These are phyloP conservation scores for Nebria salina DNA, from an alignment of 2,888 invertebrate genomes.

Conservation along the genomic window DNA sequence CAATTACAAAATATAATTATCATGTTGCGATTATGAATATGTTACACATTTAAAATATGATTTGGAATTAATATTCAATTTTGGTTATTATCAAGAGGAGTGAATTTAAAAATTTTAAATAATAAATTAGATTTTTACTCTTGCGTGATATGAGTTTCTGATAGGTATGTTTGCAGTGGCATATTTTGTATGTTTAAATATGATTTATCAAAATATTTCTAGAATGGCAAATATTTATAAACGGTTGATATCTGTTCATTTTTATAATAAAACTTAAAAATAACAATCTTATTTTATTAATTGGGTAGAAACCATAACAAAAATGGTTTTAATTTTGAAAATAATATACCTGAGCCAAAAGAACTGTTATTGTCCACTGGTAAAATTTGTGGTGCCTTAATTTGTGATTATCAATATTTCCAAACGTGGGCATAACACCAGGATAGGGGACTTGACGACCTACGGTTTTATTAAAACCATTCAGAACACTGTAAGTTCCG, in stretches of 20 bases:
- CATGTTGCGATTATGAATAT: no score
- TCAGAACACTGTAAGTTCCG: constrained; percentile 85
- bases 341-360: constrained; percentile 65
- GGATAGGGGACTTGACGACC: constrained; percentile 85
- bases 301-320: background rate
- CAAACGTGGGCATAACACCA: constrained; percentile 66
- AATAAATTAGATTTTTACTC: no score
- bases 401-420: constrained; percentile 37
- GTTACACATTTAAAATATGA: no score
- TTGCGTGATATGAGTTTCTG: no score
- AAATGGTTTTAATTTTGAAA: constrained; percentile 39
- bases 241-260: no score
- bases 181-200: background rate
- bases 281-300: background rate
- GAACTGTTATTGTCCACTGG: constrained; percentile 70
- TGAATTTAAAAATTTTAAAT: no score
- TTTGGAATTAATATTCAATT: no score
- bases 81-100: no score
- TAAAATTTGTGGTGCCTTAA: constrained; percentile 66
- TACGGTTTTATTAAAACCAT: constrained; percentile 80
- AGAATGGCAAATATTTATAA: constrained; percentile 5
- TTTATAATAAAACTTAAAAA: background rate
- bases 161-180: background rate
- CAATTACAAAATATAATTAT: no score
- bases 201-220: background rate